Evolutionary conservation across 1,140 invertebrate species (phyloP), one percentile per base, ranked within the genome.

Genomic region (Augochlora pura): DNA sequence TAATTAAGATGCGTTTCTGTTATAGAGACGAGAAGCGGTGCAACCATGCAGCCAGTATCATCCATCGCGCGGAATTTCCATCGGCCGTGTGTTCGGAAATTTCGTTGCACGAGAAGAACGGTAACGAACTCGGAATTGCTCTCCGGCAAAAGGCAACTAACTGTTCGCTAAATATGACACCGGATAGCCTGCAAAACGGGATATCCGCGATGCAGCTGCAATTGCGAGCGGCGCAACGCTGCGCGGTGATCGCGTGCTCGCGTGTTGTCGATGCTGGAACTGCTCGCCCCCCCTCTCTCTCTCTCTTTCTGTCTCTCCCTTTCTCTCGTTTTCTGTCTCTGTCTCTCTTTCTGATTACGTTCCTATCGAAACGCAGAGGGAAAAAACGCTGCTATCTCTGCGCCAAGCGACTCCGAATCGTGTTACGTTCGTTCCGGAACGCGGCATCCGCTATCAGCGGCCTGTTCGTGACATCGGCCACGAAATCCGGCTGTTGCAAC

Each of bases 231-330:
- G 62, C 8, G 42, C 42, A 12, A 12, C 7, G 49, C 57, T 9
- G 54, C 46, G 77, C 63, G 49, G 14, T 14, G 23, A 65, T 80
- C 71, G 77, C 77, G 77, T 80, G 77, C 27, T 74, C 62, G 63
- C 63, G 59, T 66, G 62, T 27, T n/a, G 16, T 21, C 25, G 46
- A 39, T 46, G 46, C 39, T 72, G 14, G 42, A 72, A 14, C 32
- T 25, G 69, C 65, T 70, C 32, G 1, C 32, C 4, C 32, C 32
- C 32, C 4, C 32, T 14, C 49, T 18, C 16, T 46, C 10, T 12
- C 9, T 46, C 42, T 46, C 42, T 12, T 65, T 70, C 9, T 46
- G 9, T 10, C 10, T 10, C 42, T 12, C 9, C 14, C 23, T 52
- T 10, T 46, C 71, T 70, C 42, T 46, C 42, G 12, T 10, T 2